These are phyloP conservation scores for Pteronura brasiliensis DNA, from an alignment of 2,113 vertebrate species.

Conservation along the genomic window DNA sequence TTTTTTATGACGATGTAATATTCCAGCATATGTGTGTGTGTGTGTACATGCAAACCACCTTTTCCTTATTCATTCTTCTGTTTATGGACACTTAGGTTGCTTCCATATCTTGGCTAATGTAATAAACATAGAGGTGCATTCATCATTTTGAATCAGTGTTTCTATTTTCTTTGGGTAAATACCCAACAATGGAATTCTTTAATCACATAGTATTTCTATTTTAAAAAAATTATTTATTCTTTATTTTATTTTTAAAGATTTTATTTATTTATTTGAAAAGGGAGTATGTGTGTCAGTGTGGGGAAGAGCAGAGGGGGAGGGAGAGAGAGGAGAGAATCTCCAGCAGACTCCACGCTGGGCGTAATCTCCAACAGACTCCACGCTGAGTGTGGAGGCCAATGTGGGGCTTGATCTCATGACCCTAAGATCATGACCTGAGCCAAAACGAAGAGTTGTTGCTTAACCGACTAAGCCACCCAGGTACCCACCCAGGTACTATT, in stretches of 20 bases:
- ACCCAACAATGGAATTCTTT: background rate
- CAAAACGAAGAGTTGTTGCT: no score
- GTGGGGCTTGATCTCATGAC: background rate
- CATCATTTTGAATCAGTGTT: background rate
- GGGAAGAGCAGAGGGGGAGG: background rate
- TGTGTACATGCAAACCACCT: background rate
- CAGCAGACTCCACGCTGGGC: background rate
- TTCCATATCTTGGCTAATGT: background rate
- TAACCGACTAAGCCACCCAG: no score
- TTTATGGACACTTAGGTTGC: background rate
- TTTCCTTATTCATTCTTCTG: background rate
- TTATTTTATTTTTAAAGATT: background rate
- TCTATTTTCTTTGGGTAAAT: background rate
- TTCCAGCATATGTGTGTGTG: background rate
- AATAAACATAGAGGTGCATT: background rate
- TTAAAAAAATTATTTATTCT: background rate
- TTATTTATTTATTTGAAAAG: background rate
- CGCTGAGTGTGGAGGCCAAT: background rate
- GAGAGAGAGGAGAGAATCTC: background rate
- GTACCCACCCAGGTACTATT: no score
- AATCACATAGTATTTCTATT: background rate
- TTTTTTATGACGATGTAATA: background rate
- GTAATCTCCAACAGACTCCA: background rate
- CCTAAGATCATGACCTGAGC: background rate
- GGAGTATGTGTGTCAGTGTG: background rate